Conservation (phyloP, 2,888 invertebrate genomes). For the Tetragnatha montana region DNA sequence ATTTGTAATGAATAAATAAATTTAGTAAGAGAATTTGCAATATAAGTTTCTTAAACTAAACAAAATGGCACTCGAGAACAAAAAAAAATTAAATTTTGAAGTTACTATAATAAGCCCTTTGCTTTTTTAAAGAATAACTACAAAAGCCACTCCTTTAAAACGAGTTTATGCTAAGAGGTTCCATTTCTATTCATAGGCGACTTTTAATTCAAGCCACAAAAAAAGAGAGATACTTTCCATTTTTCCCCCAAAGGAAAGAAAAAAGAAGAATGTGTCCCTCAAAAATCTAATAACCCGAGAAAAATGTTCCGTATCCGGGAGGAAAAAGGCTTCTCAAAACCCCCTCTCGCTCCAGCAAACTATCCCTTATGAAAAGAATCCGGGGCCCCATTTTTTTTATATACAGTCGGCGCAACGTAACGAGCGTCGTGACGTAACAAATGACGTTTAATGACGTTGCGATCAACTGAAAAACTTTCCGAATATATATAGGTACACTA, state of each 20-base stretch:
- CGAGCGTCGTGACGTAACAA: constrained; percentile 3
- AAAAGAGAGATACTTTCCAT: background rate
- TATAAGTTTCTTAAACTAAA: too few relatives aligned
- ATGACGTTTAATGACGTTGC: constrained; percentile 32
- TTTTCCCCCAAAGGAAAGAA: background rate
- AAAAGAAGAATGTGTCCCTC: background rate
- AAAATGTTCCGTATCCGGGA: background rate
- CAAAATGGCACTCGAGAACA: too few relatives aligned
- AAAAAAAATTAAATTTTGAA: too few relatives aligned
- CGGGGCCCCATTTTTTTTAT: background rate
- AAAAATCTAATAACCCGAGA: background rate
- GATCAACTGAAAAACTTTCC: background rate
- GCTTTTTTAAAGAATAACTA: background rate
- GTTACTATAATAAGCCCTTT: too few relatives aligned
- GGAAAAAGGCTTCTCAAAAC: background rate
- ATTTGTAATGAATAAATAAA: too few relatives aligned
- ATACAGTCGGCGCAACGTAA: background rate
- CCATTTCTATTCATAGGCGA: background rate
- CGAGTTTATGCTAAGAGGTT: background rate
- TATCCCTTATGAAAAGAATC: background rate
- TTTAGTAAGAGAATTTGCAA: too few relatives aligned
- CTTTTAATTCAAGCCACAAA: background rate
- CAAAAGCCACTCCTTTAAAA: background rate
- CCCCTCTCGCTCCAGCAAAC: background rate
- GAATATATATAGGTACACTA: background rate